Conservation (phyloP, 2,888 invertebrate genomes). For the Sarcophaga carnaria region DNA sequence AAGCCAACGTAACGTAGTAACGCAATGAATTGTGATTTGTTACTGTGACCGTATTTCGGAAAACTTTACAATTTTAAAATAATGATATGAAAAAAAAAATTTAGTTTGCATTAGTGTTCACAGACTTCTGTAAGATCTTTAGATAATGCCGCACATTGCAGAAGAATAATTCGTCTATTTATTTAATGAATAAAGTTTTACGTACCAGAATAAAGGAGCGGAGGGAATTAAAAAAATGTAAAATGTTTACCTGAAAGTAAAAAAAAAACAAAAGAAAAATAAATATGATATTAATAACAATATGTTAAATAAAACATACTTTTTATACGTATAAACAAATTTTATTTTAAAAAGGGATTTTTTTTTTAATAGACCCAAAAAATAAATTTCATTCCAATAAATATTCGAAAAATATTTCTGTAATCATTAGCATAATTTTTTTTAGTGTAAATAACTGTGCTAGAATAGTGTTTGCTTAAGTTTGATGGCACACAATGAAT, state of each 20-base stretch:
- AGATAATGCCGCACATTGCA: no score
- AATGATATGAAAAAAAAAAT: no score
- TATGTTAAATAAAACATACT: background rate
- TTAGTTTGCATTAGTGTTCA: no score
- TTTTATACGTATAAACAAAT: background rate
- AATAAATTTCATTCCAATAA: no score
- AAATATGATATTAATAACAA: background rate
- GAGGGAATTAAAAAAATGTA: background rate
- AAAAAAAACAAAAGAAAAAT: background rate
- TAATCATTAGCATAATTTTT: conserved; percentile 9
- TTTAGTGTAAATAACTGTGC: conserved; percentile 43
- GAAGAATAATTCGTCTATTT: background rate
- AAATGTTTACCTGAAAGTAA: conserved; percentile 44
- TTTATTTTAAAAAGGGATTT: no score
- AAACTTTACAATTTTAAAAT: no score
- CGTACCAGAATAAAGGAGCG: conserved; percentile 23
- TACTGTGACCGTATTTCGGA: no score
- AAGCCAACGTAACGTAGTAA: no score
- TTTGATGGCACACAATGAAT: conserved; percentile 52
- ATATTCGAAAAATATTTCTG: no score
- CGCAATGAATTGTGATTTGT: no score
- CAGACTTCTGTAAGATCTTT: no score
- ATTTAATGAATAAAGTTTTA: conserved; percentile 12
- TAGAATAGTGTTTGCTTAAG: conserved; percentile 1
- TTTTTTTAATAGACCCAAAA: no score